Base-by-base conservation (phyloP, 2,797 vertebrate genomes). In the Urophycis tenuis region DNA sequence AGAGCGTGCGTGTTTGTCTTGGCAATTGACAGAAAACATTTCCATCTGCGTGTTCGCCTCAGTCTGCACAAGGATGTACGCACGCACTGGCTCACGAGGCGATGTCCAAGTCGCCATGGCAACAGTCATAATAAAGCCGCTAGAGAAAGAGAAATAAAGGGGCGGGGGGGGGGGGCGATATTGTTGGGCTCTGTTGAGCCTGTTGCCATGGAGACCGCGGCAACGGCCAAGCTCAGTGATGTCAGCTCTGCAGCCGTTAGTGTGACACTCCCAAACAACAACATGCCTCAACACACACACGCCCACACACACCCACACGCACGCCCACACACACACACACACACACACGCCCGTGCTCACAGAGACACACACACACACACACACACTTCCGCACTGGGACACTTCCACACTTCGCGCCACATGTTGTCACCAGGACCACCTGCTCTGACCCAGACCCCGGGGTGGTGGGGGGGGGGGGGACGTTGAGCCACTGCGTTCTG, bases 121-220 rank as follows among this genome's bases (percentile, higher is more conserved):
- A 77, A 91, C 90, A 91, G 92, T 90, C 92, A 92, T 87, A 92
- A 93, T 89, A 93, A 88, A 88, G 75, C 81, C 69, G 76, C 76
- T n/a, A 41, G 72, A 72, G 8, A 25, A 81, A 77, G 53, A 60
- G 53, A 25, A 60, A 60, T n/a, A 60, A 25, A 25, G 22, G 53
- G 53, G 36, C 32, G 49, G 79, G 70, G 60, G 74, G 77, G 77
- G 77, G 36, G 79, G 80, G 64, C 17, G 83, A 88, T 88, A 89
- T 88, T 87, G 82, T 87, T 82, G 82, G 81, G 86, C 83, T 87
- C 80, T 91, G 85, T 89, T 88, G 87, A 88, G 87, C 77, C 81
- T 64, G 91, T 92, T 90, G 83, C 88, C 79, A 74, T 82, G 87
- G 90, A 84, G 81, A 92, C 78, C 1, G 1, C 83, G 82, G 82